A percentile compares a stretch with the other conserved stretches of the same genome.
phyloP scores from a whole-genome alignment of 2,888 invertebrate species.

The Gymnocheta viridis region DNA sequence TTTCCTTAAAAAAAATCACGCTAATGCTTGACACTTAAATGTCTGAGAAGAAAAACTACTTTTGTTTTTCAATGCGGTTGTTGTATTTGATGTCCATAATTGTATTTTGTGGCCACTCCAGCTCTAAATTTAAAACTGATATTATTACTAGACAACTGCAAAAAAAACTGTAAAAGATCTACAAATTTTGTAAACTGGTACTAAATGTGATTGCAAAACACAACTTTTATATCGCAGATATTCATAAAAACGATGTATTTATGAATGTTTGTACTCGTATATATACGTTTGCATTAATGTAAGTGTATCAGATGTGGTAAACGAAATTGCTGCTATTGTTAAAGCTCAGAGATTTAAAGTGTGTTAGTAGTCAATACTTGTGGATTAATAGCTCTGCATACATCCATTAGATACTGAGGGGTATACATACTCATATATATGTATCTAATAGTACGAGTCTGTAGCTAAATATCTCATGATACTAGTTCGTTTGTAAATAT shows the following conservation, averaged over 20 bases:
- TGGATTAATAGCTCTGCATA: slow-evolving; percentile 3
- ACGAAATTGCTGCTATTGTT: slow-evolving; percentile 30
- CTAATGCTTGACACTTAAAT: slow-evolving; percentile 29
- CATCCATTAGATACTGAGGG: slow-evolving; percentile 10
- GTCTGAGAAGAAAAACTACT: slow-evolving; percentile 28
- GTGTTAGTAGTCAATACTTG: slow-evolving; percentile 62
- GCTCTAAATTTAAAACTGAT: slow-evolving; percentile 19
- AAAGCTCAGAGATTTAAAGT: slow-evolving; percentile 28
- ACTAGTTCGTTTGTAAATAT: slow-evolving; percentile 17
- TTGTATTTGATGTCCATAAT: too few species aligned
- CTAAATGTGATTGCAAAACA: slow-evolving; percentile 69
- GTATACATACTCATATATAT: neutral
- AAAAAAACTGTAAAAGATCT: slow-evolving; percentile 49
- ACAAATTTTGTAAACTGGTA: slow-evolving; percentile 66
- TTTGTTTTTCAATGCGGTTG: slow-evolving; percentile 12
- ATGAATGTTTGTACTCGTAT: neutral
- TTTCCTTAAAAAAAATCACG: slow-evolving; percentile 19
- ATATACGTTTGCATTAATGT: neutral
- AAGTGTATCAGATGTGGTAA: neutral
- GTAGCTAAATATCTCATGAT: slow-evolving; percentile 16
- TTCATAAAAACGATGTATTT: neutral
- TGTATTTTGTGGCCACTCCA: slow-evolving; percentile 35
- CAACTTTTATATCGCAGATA: slow-evolving; percentile 36
- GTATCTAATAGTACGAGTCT: slow-evolving; percentile 13
- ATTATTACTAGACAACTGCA: slow-evolving; percentile 43